Evolutionary conservation across 92 coral and sea anemone genomes (phyloP), one percentile per base, ranked within the genome.

Genomic region (Metridium senile): DNA sequence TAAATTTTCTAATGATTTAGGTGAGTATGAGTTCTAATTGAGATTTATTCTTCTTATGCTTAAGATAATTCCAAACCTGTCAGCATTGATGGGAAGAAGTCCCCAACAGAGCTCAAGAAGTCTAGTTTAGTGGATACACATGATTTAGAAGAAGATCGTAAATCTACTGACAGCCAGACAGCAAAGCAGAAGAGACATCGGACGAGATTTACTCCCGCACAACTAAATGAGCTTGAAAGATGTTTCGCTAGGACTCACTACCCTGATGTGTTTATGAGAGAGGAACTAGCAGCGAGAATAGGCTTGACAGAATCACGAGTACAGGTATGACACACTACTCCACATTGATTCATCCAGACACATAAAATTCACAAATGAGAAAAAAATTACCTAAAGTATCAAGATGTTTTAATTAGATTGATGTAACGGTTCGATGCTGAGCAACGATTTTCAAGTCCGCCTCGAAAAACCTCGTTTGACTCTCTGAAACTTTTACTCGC

Each of bases 251-350:
- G 99, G 26, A 96, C 99, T 1, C 99, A 96, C 32, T 96, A 96
- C 59, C 99, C 99, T 11, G 99, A 96, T 29, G 99, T 96, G 0
- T 96, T 96, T 51, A 96, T 96, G 99, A 78, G 99, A 33, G 99
- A 96, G 75, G 99, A 96, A 49, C 89, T 96, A 46, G 99, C 99
- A 0, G 97, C 99, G 4, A 72, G 99, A 34, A 96, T 96, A 34
- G 97, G 99, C 1, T 88, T 96, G 22, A 96, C 99, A 28, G 99
- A 96, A 73, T 96, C 99, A n/a, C 80, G 99, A 81, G 99, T 96
- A 27, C 99, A 96, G 99, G 99, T 96, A 88, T 71, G 90, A 22
- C 32, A 27, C 58, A 23, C 71, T 54, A 2, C 59, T 21, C 4
- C 59, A 54, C 20, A 13, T 54, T 54, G 4, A 54, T 54, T 54